Evolutionary conservation across 2,888 invertebrate genomes (phyloP), one percentile per base, ranked within the genome.

Genomic region (Nemoura dubitans): DNA sequence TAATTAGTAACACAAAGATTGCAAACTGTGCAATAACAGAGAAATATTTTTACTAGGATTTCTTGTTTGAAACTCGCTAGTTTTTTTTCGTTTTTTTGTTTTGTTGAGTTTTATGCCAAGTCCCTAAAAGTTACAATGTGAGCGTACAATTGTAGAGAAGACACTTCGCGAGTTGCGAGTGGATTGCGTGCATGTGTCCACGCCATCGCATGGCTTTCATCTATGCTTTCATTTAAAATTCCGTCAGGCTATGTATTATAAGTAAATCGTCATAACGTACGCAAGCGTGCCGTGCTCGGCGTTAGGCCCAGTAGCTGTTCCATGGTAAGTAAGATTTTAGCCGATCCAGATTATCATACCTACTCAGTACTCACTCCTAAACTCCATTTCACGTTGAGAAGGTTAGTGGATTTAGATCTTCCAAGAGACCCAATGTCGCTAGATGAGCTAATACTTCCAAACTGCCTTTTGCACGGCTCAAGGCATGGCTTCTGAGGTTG

Each of bases 1-100:
- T 59, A 59, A 59, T 59, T 59, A 59, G 59, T 59, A 59, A 59
- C 59, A 59, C 59, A 59, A 59, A 59, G 59, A 59, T 59, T 59
- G 59, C 59, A 21, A 59, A 10, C 59, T 59, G 2, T 59, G 21
- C 59, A 36, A 36, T 21, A 59, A 3, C 3, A 7, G 59, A 21
- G 59, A 21, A 59, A 59, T 59, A 21, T 21, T 59, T 59, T 59
- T 59, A 59, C 59, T 59, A 1, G 59, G 14, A 36, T 36, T 59
- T 10, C 14, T 59, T 59, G 10, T 36, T 36, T 6, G 10, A 36
- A 36, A 6, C 21, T 59, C 59, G 21, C 59, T 6, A 6, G 36
- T 10, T 36, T 36, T 59, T 59, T 21, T 59, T 21, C 21, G 16
- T 59, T 59, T 7, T 59, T 59, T 59, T 59, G 14, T 59, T 21